These are phyloP conservation scores for Ornithorhynchus anatinus DNA, from an alignment of 2,113 vertebrate genomes.

Conservation along the genomic window DNA sequence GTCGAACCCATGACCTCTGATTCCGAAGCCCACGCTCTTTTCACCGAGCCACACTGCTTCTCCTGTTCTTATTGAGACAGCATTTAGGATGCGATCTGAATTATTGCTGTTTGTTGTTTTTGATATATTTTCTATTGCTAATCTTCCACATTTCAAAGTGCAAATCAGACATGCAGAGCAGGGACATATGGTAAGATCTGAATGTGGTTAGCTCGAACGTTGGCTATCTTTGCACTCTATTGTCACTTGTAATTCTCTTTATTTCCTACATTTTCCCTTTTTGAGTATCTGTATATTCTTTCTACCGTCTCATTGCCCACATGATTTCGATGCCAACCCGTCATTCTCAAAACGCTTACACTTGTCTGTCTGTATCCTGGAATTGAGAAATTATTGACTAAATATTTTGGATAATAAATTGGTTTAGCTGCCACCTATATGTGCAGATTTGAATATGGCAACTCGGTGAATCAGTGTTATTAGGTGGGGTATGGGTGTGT, in stretches of 20 bases:
- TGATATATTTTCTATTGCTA: too few relatives aligned
- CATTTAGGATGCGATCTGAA: slow-evolving; percentile 14
- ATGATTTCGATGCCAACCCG: background rate
- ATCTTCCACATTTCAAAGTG: too few relatives aligned
- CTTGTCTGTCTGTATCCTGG: background rate
- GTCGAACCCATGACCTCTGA: too few relatives aligned
- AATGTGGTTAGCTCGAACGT: background rate
- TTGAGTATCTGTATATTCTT: background rate
- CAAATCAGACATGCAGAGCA: too few relatives aligned
- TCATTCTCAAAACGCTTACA: too few relatives aligned
- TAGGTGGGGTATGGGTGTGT: too few relatives aligned
- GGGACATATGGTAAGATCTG: background rate
- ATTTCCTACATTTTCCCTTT: background rate
- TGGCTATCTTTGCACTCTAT: background rate
- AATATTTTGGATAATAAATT: too few relatives aligned
- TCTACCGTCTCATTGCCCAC: background rate
- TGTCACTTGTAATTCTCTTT: background rate
- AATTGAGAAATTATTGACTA: background rate
- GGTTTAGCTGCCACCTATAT: too few relatives aligned
- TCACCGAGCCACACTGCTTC: too few relatives aligned
- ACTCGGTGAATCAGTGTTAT: too few relatives aligned
- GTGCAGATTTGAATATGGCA: too few relatives aligned
- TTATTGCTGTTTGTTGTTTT: background rate
- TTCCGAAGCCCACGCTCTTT: too few relatives aligned
- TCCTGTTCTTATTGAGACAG: slow-evolving; percentile 42